Percentiles rank a stretch among this genome's conserved stretches.
phyloP scores from a whole-genome alignment of 1,140 invertebrate genomes.

The Zaprionus gabonicus region DNA sequence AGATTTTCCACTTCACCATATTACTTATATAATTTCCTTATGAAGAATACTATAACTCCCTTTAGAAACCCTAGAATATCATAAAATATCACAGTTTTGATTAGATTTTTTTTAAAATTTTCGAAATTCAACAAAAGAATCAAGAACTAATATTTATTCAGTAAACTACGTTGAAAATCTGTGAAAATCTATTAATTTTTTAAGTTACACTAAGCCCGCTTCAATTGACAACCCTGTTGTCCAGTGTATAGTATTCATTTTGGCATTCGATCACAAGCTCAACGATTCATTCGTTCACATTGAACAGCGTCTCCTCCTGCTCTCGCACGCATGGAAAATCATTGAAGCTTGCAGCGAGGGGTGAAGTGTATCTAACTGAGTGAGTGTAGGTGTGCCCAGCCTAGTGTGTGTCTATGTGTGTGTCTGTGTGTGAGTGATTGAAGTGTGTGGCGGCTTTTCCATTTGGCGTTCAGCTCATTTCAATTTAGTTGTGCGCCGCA shows the following conservation, averaged over 20 bases:
- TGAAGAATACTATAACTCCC: too few species aligned
- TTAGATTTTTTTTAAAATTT: background rate
- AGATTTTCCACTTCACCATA: too few species aligned
- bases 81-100: too few species aligned
- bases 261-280: constrained; percentile 62
- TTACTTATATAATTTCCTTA: too few species aligned
- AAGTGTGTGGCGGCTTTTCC: constrained; percentile 64
- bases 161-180: too few species aligned
- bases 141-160: too few species aligned
- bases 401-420: constrained; percentile 19
- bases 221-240: constrained; percentile 7
- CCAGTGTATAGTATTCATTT: constrained; percentile 43
- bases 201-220: background rate
- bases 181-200: background rate
- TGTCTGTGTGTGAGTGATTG: constrained; percentile 18
- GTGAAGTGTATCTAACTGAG: constrained; percentile 5
- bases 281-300: constrained; percentile 47
- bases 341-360: constrained; percentile 74
- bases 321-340: constrained; percentile 79
- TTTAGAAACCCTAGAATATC: too few species aligned
- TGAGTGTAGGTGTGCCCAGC: constrained; percentile 40
- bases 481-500: constrained; percentile 81
- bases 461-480: constrained; percentile 71
- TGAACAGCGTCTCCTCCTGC: constrained; percentile 36
- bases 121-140: too few species aligned